Conservation (phyloP, 2,888 invertebrate genomes). For the Stenotaenia linearis region DNA sequence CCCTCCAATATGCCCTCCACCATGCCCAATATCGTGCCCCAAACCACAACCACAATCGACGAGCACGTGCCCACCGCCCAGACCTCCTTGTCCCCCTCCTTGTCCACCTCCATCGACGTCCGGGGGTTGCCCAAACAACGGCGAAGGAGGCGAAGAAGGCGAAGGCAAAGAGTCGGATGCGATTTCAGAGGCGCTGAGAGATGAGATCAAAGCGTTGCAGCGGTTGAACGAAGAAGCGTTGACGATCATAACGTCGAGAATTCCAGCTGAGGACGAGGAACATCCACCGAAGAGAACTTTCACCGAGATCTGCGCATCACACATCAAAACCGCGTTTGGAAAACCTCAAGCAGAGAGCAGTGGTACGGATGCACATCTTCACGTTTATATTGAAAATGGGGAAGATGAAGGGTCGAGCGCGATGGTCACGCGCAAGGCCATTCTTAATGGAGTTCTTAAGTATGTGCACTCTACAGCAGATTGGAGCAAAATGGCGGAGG, state of each 20-base stretch:
- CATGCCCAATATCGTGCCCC: neutral
- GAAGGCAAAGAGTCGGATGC: neutral
- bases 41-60: no score
- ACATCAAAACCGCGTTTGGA: neutral
- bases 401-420: neutral
- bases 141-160: neutral
- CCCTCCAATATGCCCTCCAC: neutral
- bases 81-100: no score
- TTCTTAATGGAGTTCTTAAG: neutral
- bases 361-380: neutral
- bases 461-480: neutral
- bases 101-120: neutral
- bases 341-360: neutral
- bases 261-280: neutral
- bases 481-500: neutral
- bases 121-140: neutral
- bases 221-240: neutral
- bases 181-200: neutral
- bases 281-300: neutral
- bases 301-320: neutral
- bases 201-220: neutral
- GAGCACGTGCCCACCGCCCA: no score
- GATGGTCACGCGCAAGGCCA: neutral
- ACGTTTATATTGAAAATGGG: neutral
- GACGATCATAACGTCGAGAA: neutral